Base-by-base conservation (phyloP, 1,140 invertebrate genomes). In the Sarcophaga bullata region DNA sequence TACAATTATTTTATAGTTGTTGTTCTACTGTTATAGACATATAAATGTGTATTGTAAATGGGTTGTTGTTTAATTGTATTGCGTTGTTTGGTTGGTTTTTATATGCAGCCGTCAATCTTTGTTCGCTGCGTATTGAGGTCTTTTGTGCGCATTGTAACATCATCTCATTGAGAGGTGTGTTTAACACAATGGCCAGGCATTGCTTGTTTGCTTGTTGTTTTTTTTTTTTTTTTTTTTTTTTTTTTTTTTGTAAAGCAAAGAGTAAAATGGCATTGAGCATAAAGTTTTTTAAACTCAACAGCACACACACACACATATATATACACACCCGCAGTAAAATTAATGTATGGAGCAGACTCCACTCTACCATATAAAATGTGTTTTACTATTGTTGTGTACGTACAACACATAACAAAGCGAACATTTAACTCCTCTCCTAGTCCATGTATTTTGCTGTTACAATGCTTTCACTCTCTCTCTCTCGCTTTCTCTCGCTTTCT, bases 101-200 rank as follows among this genome's bases (percentile, higher is more conserved):
- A 37, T 37, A 68, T 68, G 62, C 62, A 68, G 62, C 62, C 62
- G 62, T 68, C 62, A 8, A 68, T 68, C 62, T 68, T 68, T 68
- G 62, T 68, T 68, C 62, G 19, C 4, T 68, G 6, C n/a, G 62
- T 68, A 68, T 78, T 78, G n/a, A 50, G 15, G n/a, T n/a, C 48
- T 78, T 78, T 78, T 49, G 48, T 78, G 75, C 75, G 48, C 48
- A 78, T 78, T 78, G 75, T 78, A 50, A 17, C 75, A 78, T 78
- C 75, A 50, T 78, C 25, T 37, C 75, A 78, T 78, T 78, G 75
- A 78, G 75, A 78, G 75, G 75, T 78, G 75, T 78, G 75, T 78
- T 78, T 19, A 50, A 78, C 37, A 78, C 75, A 78, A 78, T 50
- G 75, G 48, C 75, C 25, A 37, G 19, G 73, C 46, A 78, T 37